Conservation (phyloP, 2,888 invertebrate genomes). For the Drosophila colorata region DNA sequence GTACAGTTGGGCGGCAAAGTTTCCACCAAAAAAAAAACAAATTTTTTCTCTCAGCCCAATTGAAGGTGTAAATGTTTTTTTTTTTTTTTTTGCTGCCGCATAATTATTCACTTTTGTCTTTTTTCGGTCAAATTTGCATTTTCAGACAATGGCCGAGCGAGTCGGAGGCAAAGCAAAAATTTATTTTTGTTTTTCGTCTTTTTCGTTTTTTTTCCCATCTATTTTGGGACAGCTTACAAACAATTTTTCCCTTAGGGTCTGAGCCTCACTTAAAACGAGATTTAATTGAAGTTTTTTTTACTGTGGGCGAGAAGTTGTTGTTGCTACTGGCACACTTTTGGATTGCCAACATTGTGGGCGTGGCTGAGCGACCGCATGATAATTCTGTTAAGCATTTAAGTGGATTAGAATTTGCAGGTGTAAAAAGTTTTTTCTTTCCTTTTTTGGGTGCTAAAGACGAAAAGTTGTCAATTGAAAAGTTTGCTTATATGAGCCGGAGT, state of each 20-base stretch:
- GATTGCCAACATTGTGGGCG: slow-evolving; percentile 32
- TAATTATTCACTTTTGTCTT: slow-evolving; percentile 69
- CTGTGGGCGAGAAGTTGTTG: slow-evolving; percentile 46
- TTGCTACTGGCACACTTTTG: slow-evolving; percentile 34
- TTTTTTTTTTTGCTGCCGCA: slow-evolving; percentile 39
- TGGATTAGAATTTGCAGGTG: slow-evolving; percentile 75
- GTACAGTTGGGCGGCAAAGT: slow-evolving; percentile 56
- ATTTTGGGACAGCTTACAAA: slow-evolving; percentile 60
- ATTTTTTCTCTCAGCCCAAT: slow-evolving; percentile 46
- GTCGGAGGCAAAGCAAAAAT: slow-evolving; percentile 12
- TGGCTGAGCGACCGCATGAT: slow-evolving; percentile 61
- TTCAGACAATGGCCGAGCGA: slow-evolving; percentile 68
- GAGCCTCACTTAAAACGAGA: slow-evolving; percentile 60
- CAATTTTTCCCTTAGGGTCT: slow-evolving; percentile 44
- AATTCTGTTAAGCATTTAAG: slow-evolving; percentile 79
- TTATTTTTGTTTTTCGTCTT: slow-evolving; percentile 37
- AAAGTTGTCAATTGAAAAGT: slow-evolving; percentile 79
- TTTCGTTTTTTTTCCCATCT: slow-evolving; percentile 44
- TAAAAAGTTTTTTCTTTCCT: slow-evolving; percentile 21
- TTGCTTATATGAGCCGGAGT: slow-evolving; percentile 29
- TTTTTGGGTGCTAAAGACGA: slow-evolving; percentile 34
- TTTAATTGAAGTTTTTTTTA: slow-evolving; percentile 79
- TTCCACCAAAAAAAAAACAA: slow-evolving; percentile 3
- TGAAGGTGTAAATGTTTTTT: slow-evolving; percentile 69
- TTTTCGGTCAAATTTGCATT: slow-evolving; percentile 72